Conservation (phyloP, 2,113 vertebrate species). For the Megaleporinus macrocephalus region DNA sequence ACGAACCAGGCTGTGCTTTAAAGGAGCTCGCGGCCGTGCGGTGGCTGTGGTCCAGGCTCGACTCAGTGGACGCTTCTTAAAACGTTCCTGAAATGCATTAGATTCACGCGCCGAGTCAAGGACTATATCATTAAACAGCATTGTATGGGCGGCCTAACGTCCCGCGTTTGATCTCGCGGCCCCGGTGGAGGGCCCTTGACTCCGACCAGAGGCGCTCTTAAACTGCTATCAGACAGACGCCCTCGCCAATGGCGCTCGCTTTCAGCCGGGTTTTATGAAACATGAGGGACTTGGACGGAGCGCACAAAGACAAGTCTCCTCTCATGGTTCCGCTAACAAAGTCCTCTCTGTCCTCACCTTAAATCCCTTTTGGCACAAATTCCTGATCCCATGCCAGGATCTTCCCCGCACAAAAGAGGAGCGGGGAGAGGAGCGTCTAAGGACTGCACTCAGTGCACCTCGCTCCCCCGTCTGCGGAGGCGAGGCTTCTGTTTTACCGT, state of each 20-base stretch:
- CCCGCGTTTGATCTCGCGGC: constrained; percentile 63
- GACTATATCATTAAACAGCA: constrained; percentile 47
- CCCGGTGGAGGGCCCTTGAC: constrained; percentile 71
- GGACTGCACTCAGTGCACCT: not conserved
- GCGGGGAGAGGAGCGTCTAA: constrained; percentile 6
- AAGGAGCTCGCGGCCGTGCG: not conserved
- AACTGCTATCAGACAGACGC: constrained; percentile 60
- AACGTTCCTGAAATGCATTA: constrained; percentile 52
- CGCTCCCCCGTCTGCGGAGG: not conserved
- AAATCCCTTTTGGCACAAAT: constrained; percentile 50
- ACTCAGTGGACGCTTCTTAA: constrained; percentile 53
- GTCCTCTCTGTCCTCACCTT: constrained; percentile 53
- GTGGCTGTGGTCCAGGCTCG: not conserved
- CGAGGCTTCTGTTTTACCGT: constrained; percentile 7
- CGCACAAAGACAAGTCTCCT: constrained; percentile 51
- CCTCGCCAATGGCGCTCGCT: constrained; percentile 54
- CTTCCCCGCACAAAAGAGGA: constrained; percentile 7
- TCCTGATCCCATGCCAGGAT: constrained; percentile 45
- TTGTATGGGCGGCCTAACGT: constrained; percentile 59
- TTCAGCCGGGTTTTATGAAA: constrained; percentile 55
- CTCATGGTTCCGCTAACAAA: constrained; percentile 47
- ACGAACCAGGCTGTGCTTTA: constrained; percentile 9
- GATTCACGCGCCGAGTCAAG: constrained; percentile 67
- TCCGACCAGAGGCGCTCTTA: constrained; percentile 66
- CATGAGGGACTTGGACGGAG: constrained; percentile 37